Evolutionary conservation across 2,113 vertebrate genomes (phyloP), one percentile per base, ranked within the genome.

Genomic region (Onychostruthus taczanowskii): DNA sequence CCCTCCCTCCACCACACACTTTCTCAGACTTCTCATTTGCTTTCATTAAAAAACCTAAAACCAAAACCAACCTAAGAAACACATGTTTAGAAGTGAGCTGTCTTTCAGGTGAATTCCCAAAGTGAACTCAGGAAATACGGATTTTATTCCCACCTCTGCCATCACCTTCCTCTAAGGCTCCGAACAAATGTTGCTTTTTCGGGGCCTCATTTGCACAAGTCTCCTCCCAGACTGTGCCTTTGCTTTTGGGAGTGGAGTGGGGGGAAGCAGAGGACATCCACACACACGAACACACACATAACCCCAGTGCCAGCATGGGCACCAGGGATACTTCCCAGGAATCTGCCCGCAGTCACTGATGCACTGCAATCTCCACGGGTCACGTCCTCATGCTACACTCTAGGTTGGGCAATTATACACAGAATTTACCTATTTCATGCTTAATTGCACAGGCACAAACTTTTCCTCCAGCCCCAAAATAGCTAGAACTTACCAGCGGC

Each of bases 351-450:
- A 82, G 84, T 41, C 52, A 47, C 49, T 1, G 18, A 70, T 0
- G 1, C 8, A 2, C 58, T 6, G 9, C 22, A 3, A 88, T 90
- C 93, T 95, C 95, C 85, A 94, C 1, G 31, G 90, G 90, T 95
- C 94, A 94, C 7, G 0, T 95, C 90, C 88, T 80, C 82, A 46
- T 0, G 58, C 70, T 66, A 76, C 72, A 83, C 63, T 77, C 50
- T 22, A 47, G 10, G 9, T 12, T 82, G 63, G 52, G 85, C 76
- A 95, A 96, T 95, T 94, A 96, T 91, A 91, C 82, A 92, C 92
- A 94, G 88, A 88, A 92, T 93, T 95, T 93, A 96, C 90, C 92
- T 96, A 94, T 92, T 96, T 96, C 95, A 94, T 68, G 94, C 92
- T 93, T 94, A 96, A 94, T 80, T 94, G 88, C 92, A 92, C 94